Conservation (phyloP, 1,140 invertebrate species). For the Solenopsis fugax region DNA sequence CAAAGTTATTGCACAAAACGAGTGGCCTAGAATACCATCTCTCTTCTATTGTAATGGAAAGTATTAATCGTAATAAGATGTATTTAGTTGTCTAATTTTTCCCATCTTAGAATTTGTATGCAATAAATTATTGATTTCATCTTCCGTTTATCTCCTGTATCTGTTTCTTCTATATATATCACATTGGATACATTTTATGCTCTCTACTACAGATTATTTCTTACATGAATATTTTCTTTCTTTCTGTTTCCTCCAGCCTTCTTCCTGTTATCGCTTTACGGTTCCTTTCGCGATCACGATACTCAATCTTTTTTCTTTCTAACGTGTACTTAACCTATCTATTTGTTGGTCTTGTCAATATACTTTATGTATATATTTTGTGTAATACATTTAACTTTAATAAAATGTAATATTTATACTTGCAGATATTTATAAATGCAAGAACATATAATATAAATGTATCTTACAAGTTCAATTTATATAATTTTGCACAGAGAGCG, state of each 20-base stretch:
- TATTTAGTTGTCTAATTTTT: background rate
- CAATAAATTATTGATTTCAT: background rate
- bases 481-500: no score
- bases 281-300: conserved; percentile 1
- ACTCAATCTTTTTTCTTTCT: conserved; percentile 9
- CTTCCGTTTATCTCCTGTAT: background rate
- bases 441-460: background rate
- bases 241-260: background rate
- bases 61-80: background rate
- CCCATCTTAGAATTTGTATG: background rate
- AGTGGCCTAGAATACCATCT: no score
- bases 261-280: background rate
- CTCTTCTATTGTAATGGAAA: no score
- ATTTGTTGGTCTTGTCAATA: background rate
- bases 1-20: no score
- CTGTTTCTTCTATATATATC: background rate
- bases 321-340: background rate
- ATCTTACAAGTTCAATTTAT: background rate
- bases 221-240: background rate
- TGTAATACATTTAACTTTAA: background rate
- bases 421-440: background rate
- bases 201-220: conserved; percentile 26
- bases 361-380: background rate
- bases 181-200: background rate
- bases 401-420: background rate